Conservation (phyloP, 2,888 invertebrate species). For the Brachycybe producta region DNA sequence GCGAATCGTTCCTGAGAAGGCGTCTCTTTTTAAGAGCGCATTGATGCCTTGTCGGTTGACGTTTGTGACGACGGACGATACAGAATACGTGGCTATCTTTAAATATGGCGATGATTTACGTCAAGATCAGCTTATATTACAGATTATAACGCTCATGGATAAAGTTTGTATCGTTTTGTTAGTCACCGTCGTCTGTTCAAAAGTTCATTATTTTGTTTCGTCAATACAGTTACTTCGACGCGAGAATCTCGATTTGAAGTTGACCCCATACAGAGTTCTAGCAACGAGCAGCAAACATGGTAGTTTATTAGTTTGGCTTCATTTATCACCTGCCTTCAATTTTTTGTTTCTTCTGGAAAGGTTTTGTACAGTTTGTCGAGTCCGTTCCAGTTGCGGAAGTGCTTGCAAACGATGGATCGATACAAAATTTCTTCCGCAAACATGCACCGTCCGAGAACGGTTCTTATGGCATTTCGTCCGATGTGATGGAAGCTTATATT, state of each 20-base stretch:
- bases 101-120: slow-evolving; percentile 95
- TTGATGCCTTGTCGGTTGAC: slow-evolving; percentile 87
- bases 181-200: not conserved
- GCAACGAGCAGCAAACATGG: slow-evolving; percentile 91
- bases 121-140: slow-evolving; percentile 92
- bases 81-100: slow-evolving; percentile 80
- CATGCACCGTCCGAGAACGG: slow-evolving; percentile 75
- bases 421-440: slow-evolving; percentile 84
- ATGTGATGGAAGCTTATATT: slow-evolving; percentile 96
- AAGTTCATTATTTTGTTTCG: not conserved
- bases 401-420: slow-evolving; percentile 68
- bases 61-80: slow-evolving; percentile 65
- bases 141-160: slow-evolving; percentile 98
- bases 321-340: not conserved
- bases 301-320: slow-evolving; percentile 22
- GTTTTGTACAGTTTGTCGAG: slow-evolving; percentile 91
- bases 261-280: slow-evolving; percentile 89
- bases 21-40: slow-evolving; percentile 88
- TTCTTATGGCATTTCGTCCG: slow-evolving; percentile 78
- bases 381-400: slow-evolving; percentile 87
- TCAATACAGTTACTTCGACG: slow-evolving; percentile 54
- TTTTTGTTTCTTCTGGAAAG: slow-evolving; percentile 26
- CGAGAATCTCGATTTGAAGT: slow-evolving; percentile 89
- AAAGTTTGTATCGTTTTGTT: slow-evolving; percentile 34
- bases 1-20: slow-evolving; percentile 77